Percentiles rank a stretch among this genome's conserved stretches.
These are phyloP conservation scores for Sterna hirundo DNA, from an alignment of 2,113 vertebrate species.

Conservation along the genomic window DNA sequence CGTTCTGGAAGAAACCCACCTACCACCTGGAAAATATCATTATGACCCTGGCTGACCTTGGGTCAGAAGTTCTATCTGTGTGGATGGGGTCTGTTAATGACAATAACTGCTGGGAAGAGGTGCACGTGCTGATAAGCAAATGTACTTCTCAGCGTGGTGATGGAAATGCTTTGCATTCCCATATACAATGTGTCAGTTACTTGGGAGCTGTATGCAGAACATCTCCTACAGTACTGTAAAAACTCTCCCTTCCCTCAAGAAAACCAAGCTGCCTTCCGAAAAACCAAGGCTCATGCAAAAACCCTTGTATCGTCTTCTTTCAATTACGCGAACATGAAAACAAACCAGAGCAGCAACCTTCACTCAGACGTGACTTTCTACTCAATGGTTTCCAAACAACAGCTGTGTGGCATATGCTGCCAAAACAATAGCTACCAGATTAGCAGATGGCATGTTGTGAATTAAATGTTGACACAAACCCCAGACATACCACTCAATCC, in stretches of 20 bases:
- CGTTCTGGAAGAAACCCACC: neutral
- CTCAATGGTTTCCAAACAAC: constrained; percentile 15
- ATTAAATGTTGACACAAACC: constrained; percentile 47
- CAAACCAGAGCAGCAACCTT: neutral
- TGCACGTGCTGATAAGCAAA: rapidly evolving
- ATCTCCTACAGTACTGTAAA: neutral
- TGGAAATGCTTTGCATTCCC: neutral
- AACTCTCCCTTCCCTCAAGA: neutral
- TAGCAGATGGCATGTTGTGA: constrained; percentile 34
- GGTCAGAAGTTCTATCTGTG: neutral
- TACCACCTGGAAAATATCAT: neutral
- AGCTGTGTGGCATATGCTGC: neutral
- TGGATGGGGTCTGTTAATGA: neutral
- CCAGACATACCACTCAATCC: neutral
- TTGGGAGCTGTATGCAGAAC: neutral
- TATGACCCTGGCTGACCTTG: neutral
- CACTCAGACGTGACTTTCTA: neutral
- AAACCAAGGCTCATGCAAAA: neutral
- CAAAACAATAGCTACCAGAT: constrained; percentile 49
- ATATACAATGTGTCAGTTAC: neutral
- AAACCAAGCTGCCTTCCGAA: neutral
- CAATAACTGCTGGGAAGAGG: neutral
- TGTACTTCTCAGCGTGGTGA: neutral
- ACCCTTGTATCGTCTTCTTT: neutral
- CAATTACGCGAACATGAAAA: neutral